Percentiles rank a stretch among this genome's conserved stretches.
Conservation (phyloP, 2,888 invertebrate species). For the Vesta saturnalis region DNA sequence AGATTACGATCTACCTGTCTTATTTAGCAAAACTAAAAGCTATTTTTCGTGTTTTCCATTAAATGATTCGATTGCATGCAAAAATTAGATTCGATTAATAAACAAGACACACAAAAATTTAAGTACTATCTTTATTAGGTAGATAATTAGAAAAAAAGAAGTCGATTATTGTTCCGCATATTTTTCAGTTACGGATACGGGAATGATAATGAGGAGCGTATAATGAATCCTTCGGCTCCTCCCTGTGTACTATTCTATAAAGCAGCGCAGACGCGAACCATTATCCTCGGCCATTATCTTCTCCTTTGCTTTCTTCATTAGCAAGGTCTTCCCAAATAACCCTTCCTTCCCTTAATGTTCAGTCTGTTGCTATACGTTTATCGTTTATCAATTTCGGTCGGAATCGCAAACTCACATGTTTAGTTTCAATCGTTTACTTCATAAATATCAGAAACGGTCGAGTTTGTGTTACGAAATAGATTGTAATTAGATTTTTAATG, state of each 20-base stretch:
- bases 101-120: constrained; percentile 17
- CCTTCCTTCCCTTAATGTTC: constrained; percentile 49
- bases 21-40: background rate
- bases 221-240: constrained; percentile 47
- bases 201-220: constrained; percentile 36
- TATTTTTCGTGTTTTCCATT: background rate
- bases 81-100: too few species aligned
- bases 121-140: constrained; percentile 18
- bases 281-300: constrained; percentile 60
- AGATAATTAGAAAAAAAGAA: constrained; percentile 26
- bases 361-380: constrained; percentile 63
- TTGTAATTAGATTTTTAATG: background rate
- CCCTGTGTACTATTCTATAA: constrained; percentile 46
- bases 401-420: constrained; percentile 15
- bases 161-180: constrained; percentile 30
- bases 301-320: constrained; percentile 59
- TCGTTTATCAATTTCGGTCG: constrained; percentile 25
- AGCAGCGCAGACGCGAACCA: constrained; percentile 59
- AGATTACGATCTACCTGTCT: background rate
- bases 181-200: constrained; percentile 34
- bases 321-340: constrained; percentile 52
- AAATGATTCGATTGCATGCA: constrained; percentile 16
- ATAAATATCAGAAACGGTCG: background rate
- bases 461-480: background rate
- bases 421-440: background rate